phyloP scores from a whole-genome alignment of 2,113 vertebrate species.

The Nicator chloris region DNA sequence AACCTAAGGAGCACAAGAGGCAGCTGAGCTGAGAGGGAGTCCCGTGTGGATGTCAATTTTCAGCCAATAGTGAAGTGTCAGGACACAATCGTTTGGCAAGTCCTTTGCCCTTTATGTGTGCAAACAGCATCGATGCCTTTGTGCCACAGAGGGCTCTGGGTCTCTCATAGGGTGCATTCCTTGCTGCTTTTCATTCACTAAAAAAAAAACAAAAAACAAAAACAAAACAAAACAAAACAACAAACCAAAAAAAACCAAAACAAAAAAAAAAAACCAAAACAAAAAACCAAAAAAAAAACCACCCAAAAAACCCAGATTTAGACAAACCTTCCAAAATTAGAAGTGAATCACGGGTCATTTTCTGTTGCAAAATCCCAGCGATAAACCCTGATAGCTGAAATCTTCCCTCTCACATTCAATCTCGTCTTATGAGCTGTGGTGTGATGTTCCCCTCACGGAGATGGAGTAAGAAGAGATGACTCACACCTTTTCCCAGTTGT shows the following conservation, averaged over 20 bases:
- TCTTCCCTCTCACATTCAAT: background rate
- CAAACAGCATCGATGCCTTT: background rate
- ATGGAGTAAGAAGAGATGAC: slow-evolving; percentile 30
- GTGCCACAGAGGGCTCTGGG: background rate
- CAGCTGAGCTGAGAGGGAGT: slow-evolving; percentile 16
- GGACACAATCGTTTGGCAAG: slow-evolving; percentile 55
- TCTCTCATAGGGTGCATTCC: background rate
- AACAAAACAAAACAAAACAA: background rate
- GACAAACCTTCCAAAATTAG: slow-evolving; percentile 8
- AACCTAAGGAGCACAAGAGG: background rate
- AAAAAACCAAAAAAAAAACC: background rate
- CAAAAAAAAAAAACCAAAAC: background rate
- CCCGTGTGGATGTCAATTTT: background rate
- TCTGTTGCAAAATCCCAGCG: background rate
- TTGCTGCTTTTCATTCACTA: background rate
- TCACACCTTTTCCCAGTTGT: background rate
- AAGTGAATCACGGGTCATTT: slow-evolving; percentile 40
- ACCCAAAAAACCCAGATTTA: background rate
- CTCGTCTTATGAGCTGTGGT: slow-evolving; percentile 27
- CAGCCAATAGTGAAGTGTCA: slow-evolving; percentile 40
- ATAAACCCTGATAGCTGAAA: background rate
- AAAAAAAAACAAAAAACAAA: background rate
- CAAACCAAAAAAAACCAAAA: background rate
- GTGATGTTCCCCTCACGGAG: background rate
- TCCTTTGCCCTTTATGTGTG: slow-evolving; percentile 56